Conservation (phyloP, 2,113 vertebrate genomes). For the Rhizomys pruinosus region DNA sequence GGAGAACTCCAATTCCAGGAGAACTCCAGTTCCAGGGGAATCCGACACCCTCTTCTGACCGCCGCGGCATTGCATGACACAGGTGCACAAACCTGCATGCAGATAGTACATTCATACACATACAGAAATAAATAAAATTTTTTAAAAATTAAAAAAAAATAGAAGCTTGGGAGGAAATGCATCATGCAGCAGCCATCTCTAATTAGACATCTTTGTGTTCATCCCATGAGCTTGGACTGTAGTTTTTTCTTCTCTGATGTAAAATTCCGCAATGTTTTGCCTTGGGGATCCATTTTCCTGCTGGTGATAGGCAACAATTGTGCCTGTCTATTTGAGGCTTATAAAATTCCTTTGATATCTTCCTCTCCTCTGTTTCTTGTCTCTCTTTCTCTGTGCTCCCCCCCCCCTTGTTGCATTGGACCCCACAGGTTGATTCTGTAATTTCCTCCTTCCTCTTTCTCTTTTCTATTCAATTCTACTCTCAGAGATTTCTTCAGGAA, state of each 20-base stretch:
- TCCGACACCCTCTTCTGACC: no score
- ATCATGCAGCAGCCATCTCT: background rate
- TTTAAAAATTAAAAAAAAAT: no score
- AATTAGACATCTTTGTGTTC: background rate
- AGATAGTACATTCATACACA: no score
- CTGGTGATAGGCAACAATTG: background rate
- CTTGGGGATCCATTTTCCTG: background rate
- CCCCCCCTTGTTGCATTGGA: background rate
- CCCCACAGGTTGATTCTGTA: background rate
- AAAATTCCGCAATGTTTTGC: background rate
- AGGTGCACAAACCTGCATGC: no score
- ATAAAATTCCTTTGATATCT: background rate
- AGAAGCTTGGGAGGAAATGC: background rate
- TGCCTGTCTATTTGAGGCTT: background rate
- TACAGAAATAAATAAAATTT: no score
- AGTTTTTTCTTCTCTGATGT: background rate
- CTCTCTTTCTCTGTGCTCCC: background rate
- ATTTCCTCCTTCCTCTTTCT: slow-evolving; percentile 16
- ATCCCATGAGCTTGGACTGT: background rate
- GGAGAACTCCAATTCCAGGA: no score
- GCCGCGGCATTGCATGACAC: no score
- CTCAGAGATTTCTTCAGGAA: background rate
- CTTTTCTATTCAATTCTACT: background rate
- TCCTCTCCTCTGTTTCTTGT: background rate
- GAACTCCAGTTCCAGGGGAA: no score